These are phyloP conservation scores for Pygoscelis adeliae DNA, from an alignment of 2,113 vertebrate genomes.

Conservation along the genomic window DNA sequence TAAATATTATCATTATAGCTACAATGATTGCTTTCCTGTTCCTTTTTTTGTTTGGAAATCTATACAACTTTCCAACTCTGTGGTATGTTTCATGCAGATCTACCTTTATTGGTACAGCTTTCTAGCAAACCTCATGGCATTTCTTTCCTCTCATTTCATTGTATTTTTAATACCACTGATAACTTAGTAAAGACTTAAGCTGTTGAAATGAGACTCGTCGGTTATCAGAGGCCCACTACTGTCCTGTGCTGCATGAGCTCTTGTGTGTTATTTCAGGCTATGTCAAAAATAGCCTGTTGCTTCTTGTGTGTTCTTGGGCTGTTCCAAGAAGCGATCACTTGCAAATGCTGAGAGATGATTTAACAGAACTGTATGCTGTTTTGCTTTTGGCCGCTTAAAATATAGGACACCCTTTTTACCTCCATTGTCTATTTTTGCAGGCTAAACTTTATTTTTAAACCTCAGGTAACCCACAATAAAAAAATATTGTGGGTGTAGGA, in stretches of 20 bases:
- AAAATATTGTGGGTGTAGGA: not conserved
- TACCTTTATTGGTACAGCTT: not conserved
- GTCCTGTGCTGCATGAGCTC: not conserved
- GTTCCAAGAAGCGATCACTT: slow-evolving; percentile 2
- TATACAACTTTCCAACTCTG: not conserved
- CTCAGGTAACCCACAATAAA: not conserved
- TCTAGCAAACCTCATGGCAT: not conserved
- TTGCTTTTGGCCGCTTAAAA: not conserved
- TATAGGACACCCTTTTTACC: not conserved
- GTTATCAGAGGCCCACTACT: not conserved
- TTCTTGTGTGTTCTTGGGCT: slow-evolving; percentile 17
- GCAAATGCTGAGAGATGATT: not conserved
- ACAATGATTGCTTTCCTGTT: not conserved
- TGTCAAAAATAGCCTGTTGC: not conserved
- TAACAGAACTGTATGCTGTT: not conserved
- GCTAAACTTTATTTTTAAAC: not conserved
- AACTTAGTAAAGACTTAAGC: not conserved
- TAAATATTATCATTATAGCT: slow-evolving; percentile 2
- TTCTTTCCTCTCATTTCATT: not conserved
- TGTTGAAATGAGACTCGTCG: not conserved
- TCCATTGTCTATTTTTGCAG: slow-evolving; percentile 21
- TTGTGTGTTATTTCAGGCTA: not conserved
- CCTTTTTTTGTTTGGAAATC: not conserved
- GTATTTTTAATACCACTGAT: not conserved
- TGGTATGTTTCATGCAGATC: not conserved